These are phyloP conservation scores for Bombus turneri DNA, from an alignment of 1,140 invertebrate genomes.

Conservation along the genomic window DNA sequence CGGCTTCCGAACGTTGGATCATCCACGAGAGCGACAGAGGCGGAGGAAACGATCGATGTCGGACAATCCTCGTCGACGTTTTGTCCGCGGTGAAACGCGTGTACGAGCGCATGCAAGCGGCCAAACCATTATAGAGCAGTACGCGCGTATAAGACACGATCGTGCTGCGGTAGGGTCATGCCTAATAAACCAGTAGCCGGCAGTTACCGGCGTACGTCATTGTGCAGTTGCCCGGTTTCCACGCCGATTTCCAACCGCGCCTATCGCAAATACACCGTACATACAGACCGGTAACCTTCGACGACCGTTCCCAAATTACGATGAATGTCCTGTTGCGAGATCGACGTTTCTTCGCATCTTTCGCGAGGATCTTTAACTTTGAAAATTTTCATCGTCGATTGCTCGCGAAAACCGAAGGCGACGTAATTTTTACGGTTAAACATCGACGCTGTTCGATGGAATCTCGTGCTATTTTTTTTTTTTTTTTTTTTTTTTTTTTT, in stretches of 20 bases:
- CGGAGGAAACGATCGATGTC: slow-evolving; percentile 35
- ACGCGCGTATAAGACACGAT: slow-evolving; percentile 64
- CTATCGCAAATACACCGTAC: slow-evolving; percentile 24
- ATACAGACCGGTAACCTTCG: slow-evolving; percentile 26
- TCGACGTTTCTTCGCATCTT: too few relatives aligned
- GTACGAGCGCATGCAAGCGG: slow-evolving; percentile 23
- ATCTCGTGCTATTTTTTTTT: too few relatives aligned
- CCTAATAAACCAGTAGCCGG: slow-evolving; percentile 67
- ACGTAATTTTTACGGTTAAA: too few relatives aligned
- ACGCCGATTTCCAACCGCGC: slow-evolving; percentile 37
- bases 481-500: too few relatives aligned
- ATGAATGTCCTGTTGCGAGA: not conserved
- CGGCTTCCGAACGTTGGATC: not conserved
- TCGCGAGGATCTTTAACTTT: rapidly evolving
- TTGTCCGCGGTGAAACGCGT: slow-evolving; percentile 51
- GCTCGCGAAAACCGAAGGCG: too few relatives aligned
- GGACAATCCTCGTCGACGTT: slow-evolving; percentile 35
- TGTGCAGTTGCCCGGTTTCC: slow-evolving; percentile 42
- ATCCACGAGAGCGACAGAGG: not conserved
- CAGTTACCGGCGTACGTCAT: slow-evolving; percentile 48
- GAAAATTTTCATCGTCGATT: too few relatives aligned
- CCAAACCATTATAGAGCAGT: slow-evolving; percentile 53
- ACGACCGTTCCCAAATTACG: not conserved
- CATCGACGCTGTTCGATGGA: rapidly evolving
- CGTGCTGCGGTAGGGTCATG: slow-evolving; percentile 63